A percentile compares a stretch with the other conserved stretches of the same genome.
These are phyloP conservation scores for Onychostoma macrolepis DNA, from an alignment of 2,113 vertebrate genomes.

Conservation along the genomic window DNA sequence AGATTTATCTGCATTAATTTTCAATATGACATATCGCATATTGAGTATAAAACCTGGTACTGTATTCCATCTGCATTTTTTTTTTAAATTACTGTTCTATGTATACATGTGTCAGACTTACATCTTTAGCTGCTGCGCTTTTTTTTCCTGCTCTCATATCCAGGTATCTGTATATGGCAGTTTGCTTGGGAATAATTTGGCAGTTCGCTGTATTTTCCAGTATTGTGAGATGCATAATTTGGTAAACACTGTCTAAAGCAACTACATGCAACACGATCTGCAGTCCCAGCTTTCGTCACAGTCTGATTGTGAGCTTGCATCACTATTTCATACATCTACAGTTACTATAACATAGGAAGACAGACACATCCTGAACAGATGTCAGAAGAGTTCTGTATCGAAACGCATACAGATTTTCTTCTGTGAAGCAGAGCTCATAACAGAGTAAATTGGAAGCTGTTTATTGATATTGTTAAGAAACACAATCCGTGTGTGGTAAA, in stretches of 20 bases:
- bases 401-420: conserved; percentile 30
- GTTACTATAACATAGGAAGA: conserved; percentile 56
- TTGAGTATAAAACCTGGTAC: background rate
- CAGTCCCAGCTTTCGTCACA: conserved; percentile 56
- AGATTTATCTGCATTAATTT: background rate
- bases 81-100: background rate
- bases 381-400: conserved; percentile 48
- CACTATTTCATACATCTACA: conserved; percentile 58
- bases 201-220: conserved; percentile 46
- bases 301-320: conserved; percentile 53
- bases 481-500: background rate
- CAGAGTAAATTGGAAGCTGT: background rate
- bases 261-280: conserved; percentile 63
- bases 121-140: background rate
- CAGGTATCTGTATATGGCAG: conserved; percentile 45
- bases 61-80: background rate
- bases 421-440: background rate
- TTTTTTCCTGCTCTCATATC: conserved; percentile 35
- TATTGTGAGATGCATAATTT: conserved; percentile 49
- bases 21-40: background rate
- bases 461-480: conserved; percentile 15
- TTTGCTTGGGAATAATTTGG: conserved; percentile 52
- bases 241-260: conserved; percentile 57
- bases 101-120: background rate
- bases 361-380: conserved; percentile 64